Evolutionary conservation across 2,888 invertebrate genomes (phyloP).

Genomic region (Allophyes oxyacanthae): DNA sequence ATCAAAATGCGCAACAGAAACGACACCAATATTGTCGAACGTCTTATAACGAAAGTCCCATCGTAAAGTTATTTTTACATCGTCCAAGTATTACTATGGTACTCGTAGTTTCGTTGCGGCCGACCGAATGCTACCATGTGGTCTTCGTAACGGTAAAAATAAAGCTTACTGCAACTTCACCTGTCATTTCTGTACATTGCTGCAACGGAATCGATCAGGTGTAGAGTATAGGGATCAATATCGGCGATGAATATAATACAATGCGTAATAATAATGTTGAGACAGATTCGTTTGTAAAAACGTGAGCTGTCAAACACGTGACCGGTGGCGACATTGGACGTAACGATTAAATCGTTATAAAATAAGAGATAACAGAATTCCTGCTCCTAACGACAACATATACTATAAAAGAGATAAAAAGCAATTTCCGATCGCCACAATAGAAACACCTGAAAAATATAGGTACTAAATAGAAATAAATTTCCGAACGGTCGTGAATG

Average conservation of each 20-base stretch:
- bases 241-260: slow-evolving; percentile 17
- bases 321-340: slow-evolving; percentile 38
- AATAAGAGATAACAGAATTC: slow-evolving; percentile 15
- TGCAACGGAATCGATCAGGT: background rate
- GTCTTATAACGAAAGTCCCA: background rate
- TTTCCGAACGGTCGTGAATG: too few species aligned
- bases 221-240: background rate
- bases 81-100: slow-evolving; percentile 6
- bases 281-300: slow-evolving; percentile 33
- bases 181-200: slow-evolving; percentile 19
- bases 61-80: slow-evolving; percentile 4
- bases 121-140: slow-evolving; percentile 11
- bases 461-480: too few species aligned
- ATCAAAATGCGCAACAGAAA: too few species aligned
- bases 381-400: too few species aligned
- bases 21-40: too few species aligned
- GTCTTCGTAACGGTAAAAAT: slow-evolving; percentile 22
- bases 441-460: too few species aligned
- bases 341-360: background rate
- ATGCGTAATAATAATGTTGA: slow-evolving; percentile 3
- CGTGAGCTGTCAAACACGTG: slow-evolving; percentile 46
- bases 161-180: background rate
- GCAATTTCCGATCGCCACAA: too few species aligned
- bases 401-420: too few species aligned
- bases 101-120: too few species aligned